phyloP scores from a whole-genome alignment of 1,140 invertebrate species.

The Drosophila sechellia region DNA sequence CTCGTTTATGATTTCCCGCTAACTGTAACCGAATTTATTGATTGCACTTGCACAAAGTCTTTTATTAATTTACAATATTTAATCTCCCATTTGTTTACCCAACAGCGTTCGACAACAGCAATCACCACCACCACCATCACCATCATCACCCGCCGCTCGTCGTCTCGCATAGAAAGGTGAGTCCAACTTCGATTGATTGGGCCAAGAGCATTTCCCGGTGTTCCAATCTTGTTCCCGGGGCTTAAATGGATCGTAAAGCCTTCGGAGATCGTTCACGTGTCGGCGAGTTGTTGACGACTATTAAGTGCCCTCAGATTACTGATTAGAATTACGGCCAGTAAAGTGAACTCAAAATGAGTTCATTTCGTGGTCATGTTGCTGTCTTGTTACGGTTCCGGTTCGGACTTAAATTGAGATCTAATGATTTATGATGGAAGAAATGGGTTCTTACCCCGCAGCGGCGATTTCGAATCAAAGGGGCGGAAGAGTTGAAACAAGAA shows the following conservation, averaged over 20 bases:
- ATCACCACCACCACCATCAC: conserved; percentile 34
- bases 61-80: conserved; percentile 22
- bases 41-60: background rate
- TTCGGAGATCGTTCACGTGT: conserved; percentile 56
- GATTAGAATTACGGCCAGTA: conserved; percentile 76
- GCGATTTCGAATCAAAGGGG: conserved; percentile 8
- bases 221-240: conserved; percentile 1
- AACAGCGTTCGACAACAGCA: conserved; percentile 69
- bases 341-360: conserved; percentile 65
- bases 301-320: conserved; percentile 62
- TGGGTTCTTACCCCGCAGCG: conserved; percentile 3
- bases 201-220: conserved; percentile 7
- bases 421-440: conserved; percentile 68
- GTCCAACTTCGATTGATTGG: conserved; percentile 9
- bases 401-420: conserved; percentile 59
- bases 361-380: conserved; percentile 42
- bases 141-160: conserved; percentile 63
- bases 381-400: conserved; percentile 62
- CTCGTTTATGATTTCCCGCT: conserved; percentile 53
- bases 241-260: conserved; percentile 54
- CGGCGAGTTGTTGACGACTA: conserved; percentile 24
- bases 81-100: conserved; percentile 32
- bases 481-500: conserved; percentile 32
- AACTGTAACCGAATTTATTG: conserved; percentile 45
- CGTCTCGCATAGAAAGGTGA: conserved; percentile 74